phyloP scores from a whole-genome alignment of 2,113 vertebrate species.

The Nicator chloris region DNA sequence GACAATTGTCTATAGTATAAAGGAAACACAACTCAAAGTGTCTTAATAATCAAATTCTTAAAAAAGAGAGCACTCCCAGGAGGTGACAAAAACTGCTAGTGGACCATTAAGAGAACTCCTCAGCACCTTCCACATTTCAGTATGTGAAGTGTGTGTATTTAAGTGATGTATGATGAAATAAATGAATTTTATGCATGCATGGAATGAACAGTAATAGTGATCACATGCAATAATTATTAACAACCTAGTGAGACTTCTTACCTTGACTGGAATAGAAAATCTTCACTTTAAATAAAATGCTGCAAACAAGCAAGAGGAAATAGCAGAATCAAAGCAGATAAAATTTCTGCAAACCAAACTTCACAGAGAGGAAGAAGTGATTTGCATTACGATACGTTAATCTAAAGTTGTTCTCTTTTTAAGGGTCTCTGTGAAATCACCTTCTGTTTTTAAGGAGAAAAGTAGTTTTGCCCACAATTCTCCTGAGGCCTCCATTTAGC shows the following conservation, averaged over 20 bases:
- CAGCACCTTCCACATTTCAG: neutral
- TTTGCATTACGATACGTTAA: neutral
- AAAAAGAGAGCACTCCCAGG: neutral
- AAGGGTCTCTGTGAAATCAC: neutral
- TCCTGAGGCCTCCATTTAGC: neutral
- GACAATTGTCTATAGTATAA: neutral
- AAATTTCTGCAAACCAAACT: neutral
- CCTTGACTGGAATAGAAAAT: neutral
- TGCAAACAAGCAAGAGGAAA: conserved; percentile 1
- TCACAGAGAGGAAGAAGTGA: neutral
- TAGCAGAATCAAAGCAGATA: neutral
- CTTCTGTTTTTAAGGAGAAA: conserved; percentile 7
- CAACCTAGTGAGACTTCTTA: neutral
- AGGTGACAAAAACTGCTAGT: neutral
- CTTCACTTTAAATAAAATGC: neutral
- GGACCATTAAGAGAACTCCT: neutral
- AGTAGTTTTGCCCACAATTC: conserved; percentile 4
- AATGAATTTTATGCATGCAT: neutral
- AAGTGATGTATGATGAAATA: neutral
- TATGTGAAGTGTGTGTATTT: neutral
- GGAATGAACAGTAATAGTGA: neutral
- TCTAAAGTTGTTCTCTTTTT: neutral
- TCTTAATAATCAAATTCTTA: neutral
- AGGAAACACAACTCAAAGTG: neutral
- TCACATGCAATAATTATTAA: neutral